Conservation (phyloP, 1,140 invertebrate genomes). For the Limonius californicus region DNA sequence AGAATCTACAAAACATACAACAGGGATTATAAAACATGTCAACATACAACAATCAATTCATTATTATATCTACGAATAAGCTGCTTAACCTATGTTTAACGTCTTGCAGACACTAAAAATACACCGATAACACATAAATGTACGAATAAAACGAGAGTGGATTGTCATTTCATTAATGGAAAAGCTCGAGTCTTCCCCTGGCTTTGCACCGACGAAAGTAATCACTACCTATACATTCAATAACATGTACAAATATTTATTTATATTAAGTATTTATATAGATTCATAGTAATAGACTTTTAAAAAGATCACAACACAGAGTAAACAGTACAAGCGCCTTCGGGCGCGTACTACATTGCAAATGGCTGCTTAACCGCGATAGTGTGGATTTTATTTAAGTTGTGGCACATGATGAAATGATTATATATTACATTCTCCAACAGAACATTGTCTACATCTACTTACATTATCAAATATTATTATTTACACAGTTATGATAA, state of each 20-base stretch:
- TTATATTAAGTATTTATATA: conserved; percentile 47
- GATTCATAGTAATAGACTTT: conserved; percentile 50
- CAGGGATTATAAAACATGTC: conserved; percentile 38
- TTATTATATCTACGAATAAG: conserved; percentile 29
- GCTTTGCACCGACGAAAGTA: conserved; percentile 29
- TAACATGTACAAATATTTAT: conserved; percentile 48
- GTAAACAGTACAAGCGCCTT: conserved; percentile 38
- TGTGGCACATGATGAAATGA: not conserved
- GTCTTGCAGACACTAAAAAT: conserved; percentile 40
- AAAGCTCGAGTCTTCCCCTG: conserved; percentile 26
- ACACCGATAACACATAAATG: conserved; percentile 39
- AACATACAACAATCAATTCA: conserved; percentile 11
- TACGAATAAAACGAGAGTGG: conserved; percentile 37
- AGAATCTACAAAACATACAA: conserved; percentile 37
- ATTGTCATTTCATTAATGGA: conserved; percentile 44
- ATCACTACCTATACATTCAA: conserved; percentile 39
- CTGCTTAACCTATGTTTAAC: conserved; percentile 40
- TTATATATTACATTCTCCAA: not conserved
- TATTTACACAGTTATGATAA: not conserved
- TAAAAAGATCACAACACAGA: conserved; percentile 51
- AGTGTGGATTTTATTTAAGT: not conserved
- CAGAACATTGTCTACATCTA: not conserved
- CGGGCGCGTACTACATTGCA: conserved; percentile 17
- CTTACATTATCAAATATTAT: not conserved
- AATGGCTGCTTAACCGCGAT: conserved; percentile 3